Evolutionary conservation across 92 coral and sea anemone species (phyloP).

Genomic region (Bergia sp.): DNA sequence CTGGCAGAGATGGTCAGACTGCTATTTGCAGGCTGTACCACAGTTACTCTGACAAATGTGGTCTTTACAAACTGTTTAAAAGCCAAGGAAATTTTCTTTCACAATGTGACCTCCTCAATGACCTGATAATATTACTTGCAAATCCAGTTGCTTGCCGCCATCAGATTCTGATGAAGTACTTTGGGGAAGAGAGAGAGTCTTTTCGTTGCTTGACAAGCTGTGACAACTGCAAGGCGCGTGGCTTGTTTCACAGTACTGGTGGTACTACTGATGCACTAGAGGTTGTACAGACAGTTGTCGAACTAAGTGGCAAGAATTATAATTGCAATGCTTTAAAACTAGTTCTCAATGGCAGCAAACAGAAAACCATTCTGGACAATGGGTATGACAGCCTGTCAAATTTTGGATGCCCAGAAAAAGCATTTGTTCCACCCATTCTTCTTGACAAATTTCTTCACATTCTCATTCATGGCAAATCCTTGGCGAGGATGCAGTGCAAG

Average conservation of each 20-base stretch:
- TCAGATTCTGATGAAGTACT: slow-evolving; percentile 24
- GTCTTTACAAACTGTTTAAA: slow-evolving; percentile 37
- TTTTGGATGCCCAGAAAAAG: slow-evolving; percentile 9
- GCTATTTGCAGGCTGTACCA: slow-evolving; percentile 23
- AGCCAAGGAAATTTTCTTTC: slow-evolving; percentile 7
- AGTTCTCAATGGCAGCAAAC: slow-evolving; percentile 30
- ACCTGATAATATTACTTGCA: neutral
- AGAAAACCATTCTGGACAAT: slow-evolving; percentile 3
- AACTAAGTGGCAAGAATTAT: slow-evolving; percentile 1
- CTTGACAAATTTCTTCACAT: slow-evolving; percentile 43
- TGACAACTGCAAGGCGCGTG: slow-evolving; percentile 19
- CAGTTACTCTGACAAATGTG: slow-evolving; percentile 36
- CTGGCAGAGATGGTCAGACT: slow-evolving; percentile 36
- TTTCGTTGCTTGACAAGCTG: slow-evolving; percentile 28
- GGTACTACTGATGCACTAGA: slow-evolving; percentile 44
- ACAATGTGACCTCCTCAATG: neutral
- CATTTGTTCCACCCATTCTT: neutral
- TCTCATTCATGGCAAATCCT: slow-evolving; percentile 20
- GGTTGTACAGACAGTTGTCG: slow-evolving; percentile 38
- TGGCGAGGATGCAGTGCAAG: neutral
- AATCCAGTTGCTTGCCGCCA: slow-evolving; percentile 37
- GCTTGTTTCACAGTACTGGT: slow-evolving; percentile 32
- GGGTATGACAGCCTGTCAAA: slow-evolving; percentile 24
- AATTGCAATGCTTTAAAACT: slow-evolving; percentile 25
- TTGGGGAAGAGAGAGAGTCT: slow-evolving; percentile 18